phyloP scores from a whole-genome alignment of 2,113 vertebrate genomes.

The Chunga burmeisteri region DNA sequence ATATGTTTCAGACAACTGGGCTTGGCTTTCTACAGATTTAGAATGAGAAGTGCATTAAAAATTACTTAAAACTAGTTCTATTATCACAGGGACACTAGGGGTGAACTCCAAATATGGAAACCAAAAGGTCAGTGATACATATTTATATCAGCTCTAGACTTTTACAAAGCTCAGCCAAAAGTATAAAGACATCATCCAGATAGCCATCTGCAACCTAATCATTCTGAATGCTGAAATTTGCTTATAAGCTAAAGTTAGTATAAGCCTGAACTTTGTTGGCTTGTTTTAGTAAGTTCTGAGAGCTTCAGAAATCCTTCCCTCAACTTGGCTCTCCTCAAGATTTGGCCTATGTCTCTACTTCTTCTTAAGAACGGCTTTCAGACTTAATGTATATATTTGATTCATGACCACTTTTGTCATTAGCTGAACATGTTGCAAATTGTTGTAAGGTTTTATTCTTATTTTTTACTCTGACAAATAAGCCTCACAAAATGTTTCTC shows the following conservation, averaged over 20 bases:
- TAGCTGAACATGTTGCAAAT: neutral
- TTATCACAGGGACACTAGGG: neutral
- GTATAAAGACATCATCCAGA: neutral
- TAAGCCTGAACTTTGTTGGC: neutral
- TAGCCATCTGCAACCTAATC: neutral
- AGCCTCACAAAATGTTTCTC: conserved; percentile 25
- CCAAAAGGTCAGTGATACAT: neutral
- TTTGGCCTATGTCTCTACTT: neutral
- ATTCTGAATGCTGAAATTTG: neutral
- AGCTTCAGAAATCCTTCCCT: neutral
- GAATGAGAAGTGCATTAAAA: neutral
- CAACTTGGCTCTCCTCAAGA: neutral
- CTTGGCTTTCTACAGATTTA: neutral
- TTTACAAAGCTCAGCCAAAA: neutral
- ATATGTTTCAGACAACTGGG: neutral
- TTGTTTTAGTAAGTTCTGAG: neutral
- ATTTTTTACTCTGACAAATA: conserved; percentile 22
- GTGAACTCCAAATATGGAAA: neutral
- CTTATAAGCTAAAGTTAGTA: neutral
- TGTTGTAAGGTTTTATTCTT: neutral
- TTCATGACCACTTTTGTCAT: neutral
- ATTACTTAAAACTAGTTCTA: neutral
- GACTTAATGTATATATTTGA: neutral
- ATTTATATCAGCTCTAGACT: neutral
- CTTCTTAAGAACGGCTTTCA: neutral